Conservation (phyloP, 2,797 vertebrate genomes). For the Lacerta bilineata region DNA sequence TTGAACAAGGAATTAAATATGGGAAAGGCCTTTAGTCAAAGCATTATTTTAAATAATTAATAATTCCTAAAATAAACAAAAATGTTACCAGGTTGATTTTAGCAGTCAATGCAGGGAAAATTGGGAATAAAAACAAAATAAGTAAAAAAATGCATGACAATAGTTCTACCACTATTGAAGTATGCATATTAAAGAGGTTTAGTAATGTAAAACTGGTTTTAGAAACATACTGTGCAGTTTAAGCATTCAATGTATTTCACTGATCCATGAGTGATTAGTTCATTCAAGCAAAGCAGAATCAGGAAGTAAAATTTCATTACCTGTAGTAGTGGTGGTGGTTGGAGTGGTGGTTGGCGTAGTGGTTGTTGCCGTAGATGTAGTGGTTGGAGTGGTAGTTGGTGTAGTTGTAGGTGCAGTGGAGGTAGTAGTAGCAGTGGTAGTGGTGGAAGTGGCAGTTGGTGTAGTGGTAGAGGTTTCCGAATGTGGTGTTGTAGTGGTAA, state of each 20-base stretch:
- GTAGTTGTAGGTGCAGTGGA: rapidly evolving
- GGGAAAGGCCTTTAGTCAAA: too few relatives aligned
- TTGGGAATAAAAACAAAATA: neutral
- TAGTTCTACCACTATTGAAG: neutral
- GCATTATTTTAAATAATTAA: neutral
- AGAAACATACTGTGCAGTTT: too few relatives aligned
- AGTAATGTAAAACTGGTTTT: neutral
- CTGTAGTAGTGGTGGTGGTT: rapidly evolving
- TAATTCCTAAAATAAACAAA: neutral
- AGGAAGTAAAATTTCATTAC: neutral
- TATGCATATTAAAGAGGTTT: too few relatives aligned
- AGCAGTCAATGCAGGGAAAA: neutral
- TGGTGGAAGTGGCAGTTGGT: rapidly evolving
- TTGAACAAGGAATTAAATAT: too few relatives aligned
- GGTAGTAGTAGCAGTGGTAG: rapidly evolving
- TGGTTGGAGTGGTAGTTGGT: rapidly evolving
- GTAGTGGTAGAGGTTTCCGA: neutral
- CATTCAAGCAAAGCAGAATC: too few relatives aligned
- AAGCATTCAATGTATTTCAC: too few relatives aligned
- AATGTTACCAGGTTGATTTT: neutral
- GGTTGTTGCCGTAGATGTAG: neutral
- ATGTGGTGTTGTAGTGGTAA: too few relatives aligned
- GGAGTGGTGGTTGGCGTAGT: neutral
- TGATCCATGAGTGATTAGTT: too few relatives aligned
- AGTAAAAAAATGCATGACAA: neutral